These are phyloP conservation scores for Nephrotoma flavescens DNA, from an alignment of 2,888 invertebrate genomes.

Conservation along the genomic window DNA sequence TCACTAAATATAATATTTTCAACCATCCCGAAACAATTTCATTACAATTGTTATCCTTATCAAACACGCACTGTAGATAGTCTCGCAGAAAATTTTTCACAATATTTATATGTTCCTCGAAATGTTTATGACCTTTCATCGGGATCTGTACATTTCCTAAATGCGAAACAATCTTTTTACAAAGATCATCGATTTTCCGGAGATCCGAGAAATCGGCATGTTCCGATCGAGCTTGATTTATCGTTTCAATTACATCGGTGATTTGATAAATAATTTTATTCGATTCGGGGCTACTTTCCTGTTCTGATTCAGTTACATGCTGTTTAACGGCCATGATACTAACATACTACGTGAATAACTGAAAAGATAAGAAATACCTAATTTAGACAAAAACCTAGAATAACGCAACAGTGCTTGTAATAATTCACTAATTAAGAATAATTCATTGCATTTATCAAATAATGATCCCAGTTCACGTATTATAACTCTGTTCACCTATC, in stretches of 20 bases:
- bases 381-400: neutral
- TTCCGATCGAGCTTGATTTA: neutral
- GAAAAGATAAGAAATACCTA: neutral
- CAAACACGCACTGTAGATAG: neutral
- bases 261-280: neutral
- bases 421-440: neutral
- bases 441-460: neutral
- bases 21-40: constrained; percentile 16
- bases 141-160: constrained; percentile 20
- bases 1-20: constrained; percentile 22
- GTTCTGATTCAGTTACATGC: constrained; percentile 2
- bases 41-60: neutral
- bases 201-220: neutral
- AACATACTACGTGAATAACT: neutral
- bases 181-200: neutral
- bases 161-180: constrained; percentile 17
- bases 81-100: neutral
- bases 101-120: constrained; percentile 12
- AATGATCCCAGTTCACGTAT: neutral
- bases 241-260: neutral
- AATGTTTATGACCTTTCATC: neutral
- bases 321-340: constrained; percentile 5
- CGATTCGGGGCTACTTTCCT: neutral
- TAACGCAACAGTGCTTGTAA: neutral
- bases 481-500: neutral